Evolutionary conservation across 2,113 vertebrate species (phyloP).

Genomic region (Macaca mulatta): DNA sequence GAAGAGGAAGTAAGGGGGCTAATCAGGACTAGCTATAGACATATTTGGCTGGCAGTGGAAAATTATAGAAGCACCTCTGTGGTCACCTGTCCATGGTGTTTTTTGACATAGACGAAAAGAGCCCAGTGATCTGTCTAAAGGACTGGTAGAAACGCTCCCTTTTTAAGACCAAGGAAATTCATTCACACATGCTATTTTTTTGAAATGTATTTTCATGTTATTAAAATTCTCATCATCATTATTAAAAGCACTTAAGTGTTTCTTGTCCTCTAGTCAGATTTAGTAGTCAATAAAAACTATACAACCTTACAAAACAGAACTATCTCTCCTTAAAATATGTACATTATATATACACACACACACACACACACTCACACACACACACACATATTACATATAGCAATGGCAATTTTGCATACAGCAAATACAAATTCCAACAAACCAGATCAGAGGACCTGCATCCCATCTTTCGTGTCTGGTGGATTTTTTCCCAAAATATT

Average conservation of each 20-base stretch:
- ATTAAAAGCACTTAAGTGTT: background rate
- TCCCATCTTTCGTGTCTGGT: background rate
- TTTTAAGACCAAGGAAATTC: background rate
- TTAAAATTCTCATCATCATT: background rate
- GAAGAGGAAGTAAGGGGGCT: too few species aligned
- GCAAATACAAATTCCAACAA: background rate
- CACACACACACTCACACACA: too few species aligned
- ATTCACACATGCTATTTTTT: background rate
- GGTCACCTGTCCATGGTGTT: background rate
- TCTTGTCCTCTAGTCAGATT: background rate
- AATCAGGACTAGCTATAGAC: background rate
- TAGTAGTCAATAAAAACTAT: background rate
- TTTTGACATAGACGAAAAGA: background rate
- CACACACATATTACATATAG: background rate
- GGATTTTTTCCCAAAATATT: background rate
- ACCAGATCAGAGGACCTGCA: background rate
- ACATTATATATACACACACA: accelerated
- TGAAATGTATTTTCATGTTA: background rate
- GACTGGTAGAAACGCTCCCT: background rate
- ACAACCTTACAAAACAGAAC: background rate
- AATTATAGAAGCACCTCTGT: background rate
- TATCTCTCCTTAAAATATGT: background rate
- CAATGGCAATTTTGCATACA: background rate
- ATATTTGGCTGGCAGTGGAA: background rate
- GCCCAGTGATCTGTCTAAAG: background rate